phyloP scores from a whole-genome alignment of 2,113 vertebrate species.

The Oryzias javanicus region DNA sequence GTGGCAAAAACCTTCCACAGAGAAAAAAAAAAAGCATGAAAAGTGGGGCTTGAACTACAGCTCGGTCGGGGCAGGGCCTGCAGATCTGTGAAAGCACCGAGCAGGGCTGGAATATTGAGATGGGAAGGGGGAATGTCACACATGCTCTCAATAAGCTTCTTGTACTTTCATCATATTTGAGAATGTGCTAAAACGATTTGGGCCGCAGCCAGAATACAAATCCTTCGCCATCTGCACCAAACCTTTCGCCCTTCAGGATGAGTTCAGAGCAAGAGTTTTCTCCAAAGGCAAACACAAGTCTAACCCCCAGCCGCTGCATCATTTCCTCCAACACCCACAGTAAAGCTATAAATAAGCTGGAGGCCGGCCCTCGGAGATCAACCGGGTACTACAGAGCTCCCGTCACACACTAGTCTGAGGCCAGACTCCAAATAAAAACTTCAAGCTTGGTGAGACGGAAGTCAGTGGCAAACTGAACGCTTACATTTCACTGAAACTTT shows the following conservation, averaged over 20 bases:
- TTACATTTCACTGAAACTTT: no score
- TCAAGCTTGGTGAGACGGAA: not conserved
- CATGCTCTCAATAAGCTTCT: constrained; percentile 66
- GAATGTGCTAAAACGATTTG: constrained; percentile 53
- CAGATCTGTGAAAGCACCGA: constrained; percentile 43
- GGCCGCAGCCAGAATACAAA: constrained; percentile 40
- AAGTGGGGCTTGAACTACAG: not conserved
- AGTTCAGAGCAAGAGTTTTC: constrained; percentile 48
- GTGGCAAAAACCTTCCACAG: constrained; percentile 5
- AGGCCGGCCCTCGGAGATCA: constrained; percentile 50
- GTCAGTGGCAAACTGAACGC: not conserved
- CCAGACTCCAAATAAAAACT: constrained; percentile 11
- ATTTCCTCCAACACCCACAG: constrained; percentile 68
- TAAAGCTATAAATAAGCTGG: constrained; percentile 63
- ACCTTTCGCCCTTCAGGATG: constrained; percentile 27
- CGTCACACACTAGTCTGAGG: constrained; percentile 38
- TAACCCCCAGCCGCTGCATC: constrained; percentile 41
- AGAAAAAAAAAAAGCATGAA: constrained; percentile 20
- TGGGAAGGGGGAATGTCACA: constrained; percentile 74
- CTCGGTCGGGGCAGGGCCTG: constrained; percentile 15
- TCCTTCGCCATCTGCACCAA: constrained; percentile 18
- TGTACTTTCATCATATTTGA: constrained; percentile 66
- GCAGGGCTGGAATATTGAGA: constrained; percentile 49
- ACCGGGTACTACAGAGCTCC: constrained; percentile 41
- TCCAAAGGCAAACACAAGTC: constrained; percentile 38